These are phyloP conservation scores for Masticophis lateralis DNA, from an alignment of 2,797 vertebrate species.

Conservation along the genomic window DNA sequence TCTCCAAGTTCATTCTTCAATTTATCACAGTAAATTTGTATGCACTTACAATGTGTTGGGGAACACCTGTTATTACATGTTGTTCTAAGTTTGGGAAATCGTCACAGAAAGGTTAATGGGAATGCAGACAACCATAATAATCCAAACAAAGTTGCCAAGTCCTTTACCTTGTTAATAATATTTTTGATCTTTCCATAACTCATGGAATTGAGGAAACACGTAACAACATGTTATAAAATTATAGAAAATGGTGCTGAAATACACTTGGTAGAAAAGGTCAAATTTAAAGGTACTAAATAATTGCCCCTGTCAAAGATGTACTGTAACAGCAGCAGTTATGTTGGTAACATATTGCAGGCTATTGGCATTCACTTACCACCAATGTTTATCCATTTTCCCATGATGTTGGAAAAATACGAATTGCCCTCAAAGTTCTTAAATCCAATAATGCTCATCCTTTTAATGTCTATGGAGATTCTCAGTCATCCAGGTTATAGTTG, in stretches of 20 bases:
- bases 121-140: neutral
- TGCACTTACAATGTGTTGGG: neutral
- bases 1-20: neutral
- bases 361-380: neutral
- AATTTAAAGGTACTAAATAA: neutral
- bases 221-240: neutral
- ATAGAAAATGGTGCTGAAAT: neutral
- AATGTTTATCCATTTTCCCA: neutral
- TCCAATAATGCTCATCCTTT: neutral
- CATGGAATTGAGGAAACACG: neutral
- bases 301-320: neutral
- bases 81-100: neutral
- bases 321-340: neutral
- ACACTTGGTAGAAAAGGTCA: neutral
- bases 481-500: neutral
- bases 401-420: neutral
- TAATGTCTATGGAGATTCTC: neutral
- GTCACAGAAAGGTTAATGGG: neutral
- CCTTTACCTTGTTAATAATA: neutral
- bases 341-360: neutral
- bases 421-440: neutral
- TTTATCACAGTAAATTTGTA: neutral
- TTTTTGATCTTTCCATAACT: neutral
- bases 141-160: neutral
- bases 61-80: neutral